Percentiles rank a stretch among this genome's conserved stretches.
These are phyloP conservation scores for Setipinna tenuifilis DNA, from an alignment of 2,797 vertebrate genomes.

Conservation along the genomic window DNA sequence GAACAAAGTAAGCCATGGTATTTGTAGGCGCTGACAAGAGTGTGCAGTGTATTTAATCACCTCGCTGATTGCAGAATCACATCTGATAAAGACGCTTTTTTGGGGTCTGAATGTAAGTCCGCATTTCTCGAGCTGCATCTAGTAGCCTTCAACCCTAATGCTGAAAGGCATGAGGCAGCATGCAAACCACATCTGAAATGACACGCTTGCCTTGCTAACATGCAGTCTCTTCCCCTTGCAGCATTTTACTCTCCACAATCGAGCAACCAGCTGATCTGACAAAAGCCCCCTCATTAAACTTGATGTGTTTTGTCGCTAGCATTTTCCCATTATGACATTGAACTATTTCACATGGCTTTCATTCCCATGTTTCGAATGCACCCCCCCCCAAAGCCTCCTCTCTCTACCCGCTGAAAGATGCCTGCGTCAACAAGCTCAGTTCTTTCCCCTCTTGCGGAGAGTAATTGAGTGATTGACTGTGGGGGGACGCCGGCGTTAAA, in stretches of 20 bases:
- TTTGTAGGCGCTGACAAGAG: background rate
- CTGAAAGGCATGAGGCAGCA: background rate
- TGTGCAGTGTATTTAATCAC: background rate
- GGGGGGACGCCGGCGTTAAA: background rate
- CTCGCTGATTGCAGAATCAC: background rate
- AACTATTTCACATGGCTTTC: slow-evolving; percentile 40
- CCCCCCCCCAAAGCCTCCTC: background rate
- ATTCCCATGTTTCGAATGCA: background rate
- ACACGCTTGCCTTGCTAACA: background rate
- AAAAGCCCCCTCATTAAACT: slow-evolving; percentile 45
- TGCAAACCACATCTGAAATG: background rate
- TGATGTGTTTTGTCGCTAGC: slow-evolving; percentile 38
- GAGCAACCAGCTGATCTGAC: slow-evolving; percentile 34
- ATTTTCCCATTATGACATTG: slow-evolving; percentile 34
- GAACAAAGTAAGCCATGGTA: background rate
- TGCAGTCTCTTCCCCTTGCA: background rate
- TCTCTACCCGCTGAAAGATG: background rate
- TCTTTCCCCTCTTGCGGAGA: background rate
- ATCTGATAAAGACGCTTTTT: background rate
- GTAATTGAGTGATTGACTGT: background rate
- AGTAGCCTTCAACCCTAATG: background rate
- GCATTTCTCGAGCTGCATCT: background rate
- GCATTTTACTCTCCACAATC: slow-evolving; percentile 29
- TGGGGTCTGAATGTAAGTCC: background rate
- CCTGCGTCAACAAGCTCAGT: background rate